Base-by-base conservation (phyloP, 1,140 invertebrate genomes). In the Caenorhabditis elegans region DNA sequence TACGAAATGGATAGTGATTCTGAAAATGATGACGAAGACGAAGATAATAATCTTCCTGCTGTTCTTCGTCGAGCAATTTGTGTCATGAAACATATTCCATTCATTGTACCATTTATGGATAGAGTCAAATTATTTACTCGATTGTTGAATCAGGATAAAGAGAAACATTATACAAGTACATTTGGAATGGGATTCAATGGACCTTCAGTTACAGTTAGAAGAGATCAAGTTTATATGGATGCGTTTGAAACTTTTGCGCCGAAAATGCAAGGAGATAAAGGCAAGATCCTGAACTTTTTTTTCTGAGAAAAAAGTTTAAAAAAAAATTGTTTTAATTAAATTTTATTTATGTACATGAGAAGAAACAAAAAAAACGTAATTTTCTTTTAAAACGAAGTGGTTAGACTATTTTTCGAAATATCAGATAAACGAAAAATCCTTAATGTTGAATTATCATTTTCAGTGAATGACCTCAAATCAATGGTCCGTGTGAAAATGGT, bases 141-240 rank as follows among this genome's bases (percentile, higher is more conserved):
- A 36, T 19, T 39, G 4, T 15, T 46, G 22, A 22, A 24, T 43
- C 53, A 75, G 11, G 26, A 22, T 10, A 28, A 26, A 24, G 47
- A 80, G 5, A 39, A 46, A 17, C 4, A 34, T 28, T 1, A 17
- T 47, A n/a, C n/a, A n/a, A n/a, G 28, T 13, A 19, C 17, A 47
- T 22, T 70, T 70, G 26, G 13, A 6, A 46, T 24, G 31, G 13
- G n/a, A 11, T 43, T 46, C 51, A 70, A 26, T n/a, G 46, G 34
- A 1, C 13, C 2, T 13, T 26, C 17, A 26, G 31, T 79, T 11
- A 60, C 70, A 1, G 55, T 79, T 3, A 24, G 82, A 34, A 60
- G 82, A 36, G 34, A 65, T 49, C 43, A 79, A 17, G 34, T 83
- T 22, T 83, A 83, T 39, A 77, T 82, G 34, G 82, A 83, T 60